A percentile compares a stretch with the other conserved stretches of the same genome.
These are phyloP conservation scores for Oscheius sp. DNA, from an alignment of 2,888 invertebrate genomes.

Conservation along the genomic window DNA sequence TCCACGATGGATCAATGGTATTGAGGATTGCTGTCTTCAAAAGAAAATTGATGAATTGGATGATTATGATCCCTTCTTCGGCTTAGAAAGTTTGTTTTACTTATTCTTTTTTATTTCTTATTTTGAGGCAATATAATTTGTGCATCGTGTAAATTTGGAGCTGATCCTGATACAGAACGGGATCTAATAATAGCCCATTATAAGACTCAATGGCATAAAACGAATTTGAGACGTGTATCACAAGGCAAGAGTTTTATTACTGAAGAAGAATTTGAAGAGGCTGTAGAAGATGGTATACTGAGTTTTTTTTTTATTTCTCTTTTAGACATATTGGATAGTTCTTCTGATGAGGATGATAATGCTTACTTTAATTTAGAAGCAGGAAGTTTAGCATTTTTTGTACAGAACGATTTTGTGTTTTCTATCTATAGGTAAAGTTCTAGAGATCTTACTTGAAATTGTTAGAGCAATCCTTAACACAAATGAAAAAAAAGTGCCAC, in stretches of 20 bases:
- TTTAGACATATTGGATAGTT: background rate
- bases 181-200: constrained; percentile 42
- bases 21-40: constrained; percentile 17
- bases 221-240: constrained; percentile 33
- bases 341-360: constrained; percentile 34
- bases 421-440: constrained; percentile 39
- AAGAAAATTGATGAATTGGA: constrained; percentile 18
- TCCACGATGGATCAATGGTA: constrained; percentile 29
- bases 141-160: constrained; percentile 38
- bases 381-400: constrained; percentile 37
- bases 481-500: constrained; percentile 35
- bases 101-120: background rate
- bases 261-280: constrained; percentile 52
- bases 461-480: constrained; percentile 39
- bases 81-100: background rate
- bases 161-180: constrained; percentile 38
- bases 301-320: background rate
- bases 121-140: constrained; percentile 9
- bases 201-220: constrained; percentile 40
- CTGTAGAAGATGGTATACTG: background rate
- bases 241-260: constrained; percentile 32
- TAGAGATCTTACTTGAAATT: background rate
- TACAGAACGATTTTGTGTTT: constrained; percentile 41
- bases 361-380: background rate
- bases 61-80: constrained; percentile 31